These are phyloP conservation scores for Hirudinaria manillensis DNA, from an alignment of 2,888 invertebrate species.

Conservation along the genomic window DNA sequence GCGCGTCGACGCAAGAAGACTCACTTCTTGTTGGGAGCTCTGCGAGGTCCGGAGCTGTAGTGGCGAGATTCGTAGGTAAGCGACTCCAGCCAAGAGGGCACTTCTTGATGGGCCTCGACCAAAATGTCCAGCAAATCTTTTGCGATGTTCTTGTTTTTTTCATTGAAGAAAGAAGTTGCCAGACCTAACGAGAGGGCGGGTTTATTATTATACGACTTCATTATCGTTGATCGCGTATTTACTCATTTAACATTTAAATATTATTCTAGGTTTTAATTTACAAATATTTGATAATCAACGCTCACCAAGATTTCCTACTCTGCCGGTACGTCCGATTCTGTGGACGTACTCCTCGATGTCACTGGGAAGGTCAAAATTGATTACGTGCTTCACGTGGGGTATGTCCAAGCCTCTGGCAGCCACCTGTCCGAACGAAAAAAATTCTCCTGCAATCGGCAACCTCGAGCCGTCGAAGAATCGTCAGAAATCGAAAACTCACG, in stretches of 20 bases:
- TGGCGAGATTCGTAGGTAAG: slow-evolving; percentile 49
- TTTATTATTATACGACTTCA: neutral
- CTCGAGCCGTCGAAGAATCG: slow-evolving; percentile 61
- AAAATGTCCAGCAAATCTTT: slow-evolving; percentile 85
- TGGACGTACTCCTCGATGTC: slow-evolving; percentile 99
- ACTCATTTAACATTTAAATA: no score
- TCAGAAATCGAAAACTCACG: slow-evolving; percentile 56
- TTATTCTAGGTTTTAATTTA: neutral
- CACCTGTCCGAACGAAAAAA: slow-evolving; percentile 42
- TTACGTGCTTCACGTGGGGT: slow-evolving; percentile 98
- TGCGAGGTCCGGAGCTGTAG: slow-evolving; percentile 40
- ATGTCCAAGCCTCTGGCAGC: slow-evolving; percentile 97
- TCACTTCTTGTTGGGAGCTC: slow-evolving; percentile 33
- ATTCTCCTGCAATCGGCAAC: slow-evolving; percentile 40
- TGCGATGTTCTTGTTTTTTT: slow-evolving; percentile 87
- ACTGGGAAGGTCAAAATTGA: slow-evolving; percentile 97
- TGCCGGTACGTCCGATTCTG: slow-evolving; percentile 93
- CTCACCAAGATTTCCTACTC: slow-evolving; percentile 90
- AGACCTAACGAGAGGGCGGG: slow-evolving; percentile 61
- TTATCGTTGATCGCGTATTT: no score
- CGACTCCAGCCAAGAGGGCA: slow-evolving; percentile 74
- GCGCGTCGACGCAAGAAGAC: neutral
- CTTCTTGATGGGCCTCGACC: slow-evolving; percentile 90
- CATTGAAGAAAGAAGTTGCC: slow-evolving; percentile 98
- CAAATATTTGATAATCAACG: slow-evolving; percentile 5